A percentile compares a stretch with the other conserved stretches of the same genome.
phyloP scores from a whole-genome alignment of 2,888 invertebrate genomes.

The Mythimna pallens region DNA sequence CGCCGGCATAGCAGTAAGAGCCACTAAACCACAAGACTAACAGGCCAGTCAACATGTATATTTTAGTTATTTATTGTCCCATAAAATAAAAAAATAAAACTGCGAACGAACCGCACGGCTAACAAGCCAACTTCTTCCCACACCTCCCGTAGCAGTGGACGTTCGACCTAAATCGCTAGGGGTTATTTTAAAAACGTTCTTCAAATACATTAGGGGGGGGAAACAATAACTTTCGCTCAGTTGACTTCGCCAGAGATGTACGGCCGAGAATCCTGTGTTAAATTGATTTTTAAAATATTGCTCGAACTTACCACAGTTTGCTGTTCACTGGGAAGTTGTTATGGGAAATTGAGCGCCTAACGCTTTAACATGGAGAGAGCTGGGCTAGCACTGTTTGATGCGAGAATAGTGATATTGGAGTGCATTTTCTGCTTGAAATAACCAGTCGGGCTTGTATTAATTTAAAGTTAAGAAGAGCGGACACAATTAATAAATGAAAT shows the following conservation, averaged over 20 bases:
- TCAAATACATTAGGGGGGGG: constrained; percentile 61
- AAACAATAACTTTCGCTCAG: constrained; percentile 69
- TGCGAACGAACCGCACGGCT: too few relatives aligned
- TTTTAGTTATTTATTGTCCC: too few relatives aligned
- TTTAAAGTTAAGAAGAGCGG: too few relatives aligned
- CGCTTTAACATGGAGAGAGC: constrained; percentile 16
- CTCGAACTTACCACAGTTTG: constrained; percentile 49
- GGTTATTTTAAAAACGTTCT: constrained; percentile 60
- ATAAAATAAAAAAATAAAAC: too few relatives aligned
- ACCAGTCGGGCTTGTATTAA: not conserved
- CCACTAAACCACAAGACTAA: too few relatives aligned
- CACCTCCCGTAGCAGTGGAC: constrained; percentile 10
- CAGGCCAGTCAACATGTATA: too few relatives aligned
- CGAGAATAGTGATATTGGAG: constrained; percentile 3
- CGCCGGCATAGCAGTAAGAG: too few relatives aligned
- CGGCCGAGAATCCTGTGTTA: constrained; percentile 55
- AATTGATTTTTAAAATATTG: constrained; percentile 69
- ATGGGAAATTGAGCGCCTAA: constrained; percentile 57
- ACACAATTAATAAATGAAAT: too few relatives aligned
- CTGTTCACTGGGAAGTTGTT: constrained; percentile 56
- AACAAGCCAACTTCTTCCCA: not conserved
- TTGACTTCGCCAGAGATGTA: constrained; percentile 61
- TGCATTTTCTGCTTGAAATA: constrained; percentile 17
- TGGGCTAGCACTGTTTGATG: constrained; percentile 11
- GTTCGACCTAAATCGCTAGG: constrained; percentile 21